Conservation (phyloP, 2,797 vertebrate species). For the Onychomys torridus region DNA sequence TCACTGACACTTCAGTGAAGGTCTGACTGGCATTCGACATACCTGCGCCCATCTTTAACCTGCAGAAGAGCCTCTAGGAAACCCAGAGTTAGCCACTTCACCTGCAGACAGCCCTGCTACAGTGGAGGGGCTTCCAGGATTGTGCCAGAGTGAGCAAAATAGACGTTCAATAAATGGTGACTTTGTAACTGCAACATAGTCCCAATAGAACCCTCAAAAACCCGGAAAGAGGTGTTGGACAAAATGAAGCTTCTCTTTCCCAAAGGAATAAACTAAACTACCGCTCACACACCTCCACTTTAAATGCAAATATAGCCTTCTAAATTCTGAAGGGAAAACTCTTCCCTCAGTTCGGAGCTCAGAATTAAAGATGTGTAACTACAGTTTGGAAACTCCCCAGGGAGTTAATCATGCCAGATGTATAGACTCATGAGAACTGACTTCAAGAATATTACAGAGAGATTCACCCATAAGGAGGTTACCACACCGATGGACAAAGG, state of each 20-base stretch:
- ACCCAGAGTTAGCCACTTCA: background rate
- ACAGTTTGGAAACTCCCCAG: background rate
- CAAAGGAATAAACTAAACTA: constrained; percentile 33
- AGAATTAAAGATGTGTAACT: background rate
- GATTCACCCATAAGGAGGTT: background rate
- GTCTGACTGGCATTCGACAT: background rate
- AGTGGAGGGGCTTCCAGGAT: background rate
- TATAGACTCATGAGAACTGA: background rate
- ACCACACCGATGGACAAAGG: background rate
- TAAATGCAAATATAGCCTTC: constrained; percentile 32
- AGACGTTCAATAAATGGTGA: constrained; percentile 15
- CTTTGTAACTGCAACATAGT: background rate
- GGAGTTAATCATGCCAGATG: background rate
- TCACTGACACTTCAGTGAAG: background rate
- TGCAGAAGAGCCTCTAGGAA: constrained; percentile 9
- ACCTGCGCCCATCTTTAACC: constrained; percentile 15
- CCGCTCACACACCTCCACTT: background rate
- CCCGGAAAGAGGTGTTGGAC: background rate
- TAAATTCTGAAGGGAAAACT: constrained; percentile 27
- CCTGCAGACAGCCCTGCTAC: background rate
- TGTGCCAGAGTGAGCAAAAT: background rate
- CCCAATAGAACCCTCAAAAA: constrained; percentile 39
- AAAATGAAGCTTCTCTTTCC: constrained; percentile 39
- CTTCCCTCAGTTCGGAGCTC: background rate
- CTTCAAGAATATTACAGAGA: background rate